Base-by-base conservation (phyloP, 2,113 vertebrate genomes). In the Entomyzon cyanotis region DNA sequence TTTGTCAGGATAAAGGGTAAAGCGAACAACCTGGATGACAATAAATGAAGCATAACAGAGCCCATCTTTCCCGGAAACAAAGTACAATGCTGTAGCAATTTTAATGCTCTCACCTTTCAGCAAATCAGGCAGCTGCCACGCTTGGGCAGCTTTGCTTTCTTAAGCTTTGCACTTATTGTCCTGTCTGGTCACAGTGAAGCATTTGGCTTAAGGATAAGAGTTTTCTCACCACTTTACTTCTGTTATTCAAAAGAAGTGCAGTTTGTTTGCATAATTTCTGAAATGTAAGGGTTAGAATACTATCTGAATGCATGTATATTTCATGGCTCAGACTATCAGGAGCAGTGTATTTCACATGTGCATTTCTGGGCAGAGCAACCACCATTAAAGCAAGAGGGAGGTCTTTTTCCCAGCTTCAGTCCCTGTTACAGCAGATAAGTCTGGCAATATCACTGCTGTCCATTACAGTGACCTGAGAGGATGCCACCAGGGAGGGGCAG, bases 21-120 rank as follows among this genome's bases (percentile, higher is more conserved):
- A 70, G 33, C 0, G 0, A 75, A 28, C 21, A 74, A 50, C 15
- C 7, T 67, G 20, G 3, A 16, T 78, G 39, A n/a, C 56, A 62
- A 25, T 2, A 65, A 62, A 46, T 46, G 12, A 37, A 37, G 49
- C 11, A 25, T 5, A 31, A 11, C 24, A 52, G 31, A 76, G 50
- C 3, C 15, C 8, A 2, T 28, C 44, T 41, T 87, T 49, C 11
- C 11, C 31, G 73, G 23, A 76, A 80, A 53, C 0, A 0, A 59
- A 2, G 12, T 52, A 28, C 24, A 41, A 24, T 3, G 21, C 21
- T 3, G 2, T 63, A 59, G 42, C 15, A 47, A 16, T 31, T 71
- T 47, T 15, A 52, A 49, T 27, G 8, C 31, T 70, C 9, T 70
- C 9, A 15, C 8, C 4, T n/a, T 63, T n/a, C 13, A n/a, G 7